These are phyloP conservation scores for Orthosia cruda DNA, from an alignment of 2,888 invertebrate species.

Conservation along the genomic window DNA sequence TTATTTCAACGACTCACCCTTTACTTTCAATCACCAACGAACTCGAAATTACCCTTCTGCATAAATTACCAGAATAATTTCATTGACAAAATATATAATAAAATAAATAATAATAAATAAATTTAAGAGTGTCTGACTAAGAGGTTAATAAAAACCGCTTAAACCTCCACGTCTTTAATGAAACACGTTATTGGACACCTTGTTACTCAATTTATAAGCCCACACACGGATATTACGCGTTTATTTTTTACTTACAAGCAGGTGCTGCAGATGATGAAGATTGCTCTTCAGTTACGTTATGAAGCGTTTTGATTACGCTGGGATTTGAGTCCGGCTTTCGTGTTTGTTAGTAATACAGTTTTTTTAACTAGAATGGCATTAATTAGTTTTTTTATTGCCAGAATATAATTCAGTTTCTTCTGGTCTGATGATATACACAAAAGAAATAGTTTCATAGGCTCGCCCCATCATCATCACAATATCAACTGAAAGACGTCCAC, in stretches of 20 bases:
- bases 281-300: not conserved
- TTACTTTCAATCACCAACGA: not conserved
- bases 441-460: too few relatives aligned
- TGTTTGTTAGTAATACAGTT: not conserved
- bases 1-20: not conserved
- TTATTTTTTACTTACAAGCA: conserved; percentile 32
- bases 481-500: too few relatives aligned
- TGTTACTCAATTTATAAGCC: conserved; percentile 43
- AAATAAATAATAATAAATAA: conserved; percentile 40
- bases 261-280: conserved; percentile 10
- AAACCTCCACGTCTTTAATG: conserved; percentile 23
- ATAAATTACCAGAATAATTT: conserved; percentile 29
- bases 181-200: conserved; percentile 54
- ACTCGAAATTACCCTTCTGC: not conserved
- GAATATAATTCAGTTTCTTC: too few relatives aligned
- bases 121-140: conserved; percentile 34
- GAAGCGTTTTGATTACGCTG: not conserved
- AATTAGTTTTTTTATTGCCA: not conserved
- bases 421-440: too few relatives aligned
- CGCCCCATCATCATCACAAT: too few relatives aligned
- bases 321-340: not conserved
- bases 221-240: conserved; percentile 42
- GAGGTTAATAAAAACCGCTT: conserved; percentile 11
- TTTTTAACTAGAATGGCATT: not conserved
- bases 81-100: conserved; percentile 30